A percentile compares a stretch with the other conserved stretches of the same genome.
phyloP scores from a whole-genome alignment of 2,113 vertebrate species.

The Chloebia gouldiae region DNA sequence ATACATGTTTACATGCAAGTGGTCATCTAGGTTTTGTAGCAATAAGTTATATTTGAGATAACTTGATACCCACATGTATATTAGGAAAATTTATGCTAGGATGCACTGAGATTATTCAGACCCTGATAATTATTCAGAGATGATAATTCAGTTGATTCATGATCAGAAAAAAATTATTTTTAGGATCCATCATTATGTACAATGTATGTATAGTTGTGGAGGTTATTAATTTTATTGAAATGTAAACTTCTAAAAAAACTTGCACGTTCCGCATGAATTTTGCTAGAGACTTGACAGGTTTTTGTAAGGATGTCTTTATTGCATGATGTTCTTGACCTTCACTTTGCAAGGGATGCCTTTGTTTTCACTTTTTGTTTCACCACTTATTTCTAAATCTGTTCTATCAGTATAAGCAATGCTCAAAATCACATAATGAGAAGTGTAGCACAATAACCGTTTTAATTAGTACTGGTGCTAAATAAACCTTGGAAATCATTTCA shows the following conservation, averaged over 20 bases:
- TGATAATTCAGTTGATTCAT: not conserved
- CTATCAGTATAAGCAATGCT: not conserved
- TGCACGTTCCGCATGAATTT: not conserved
- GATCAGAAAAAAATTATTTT: not conserved
- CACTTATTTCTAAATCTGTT: not conserved
- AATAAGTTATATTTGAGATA: not conserved
- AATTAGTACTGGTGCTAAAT: not conserved
- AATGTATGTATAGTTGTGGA: not conserved
- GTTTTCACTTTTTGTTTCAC: not conserved
- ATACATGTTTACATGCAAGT: conserved; percentile 42
- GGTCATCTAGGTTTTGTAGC: not conserved
- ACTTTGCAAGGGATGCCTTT: not conserved
- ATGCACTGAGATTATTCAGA: not conserved
- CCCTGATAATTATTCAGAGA: not conserved
- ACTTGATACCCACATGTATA: not conserved
- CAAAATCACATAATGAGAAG: not conserved
- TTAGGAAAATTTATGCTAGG: not conserved
- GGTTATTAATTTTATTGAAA: not conserved
- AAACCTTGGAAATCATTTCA: not conserved
- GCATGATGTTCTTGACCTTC: not conserved
- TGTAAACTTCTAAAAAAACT: not conserved
- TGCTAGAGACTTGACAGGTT: not conserved
- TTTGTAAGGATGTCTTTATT: not conserved
- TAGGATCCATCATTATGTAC: not conserved
- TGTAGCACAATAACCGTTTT: not conserved